Base-by-base conservation (phyloP, 2,888 invertebrate genomes). In the Clivina fossor region DNA sequence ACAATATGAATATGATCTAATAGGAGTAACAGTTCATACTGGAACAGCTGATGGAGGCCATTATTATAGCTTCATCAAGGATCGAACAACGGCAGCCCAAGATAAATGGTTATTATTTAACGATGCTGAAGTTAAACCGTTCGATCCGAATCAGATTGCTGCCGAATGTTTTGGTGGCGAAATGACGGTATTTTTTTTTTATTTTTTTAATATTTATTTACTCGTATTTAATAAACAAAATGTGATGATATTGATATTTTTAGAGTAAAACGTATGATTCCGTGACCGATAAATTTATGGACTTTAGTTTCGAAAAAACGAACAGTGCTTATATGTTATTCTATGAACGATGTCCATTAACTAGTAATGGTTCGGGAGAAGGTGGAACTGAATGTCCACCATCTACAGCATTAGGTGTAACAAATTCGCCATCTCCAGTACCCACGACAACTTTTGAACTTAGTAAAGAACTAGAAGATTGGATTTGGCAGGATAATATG, bases 41-140 rank as follows among this genome's bases (percentile, higher is more conserved):
- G 96, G 96, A n/a, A 96, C 94, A 0, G 96, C 96, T 1, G 96
- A 96, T 72, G 95, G 95, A 49, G 96, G 96, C 0, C 96, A 96
- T 74, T 96, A 96, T 74, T 95, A 95, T 75, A 89, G 90, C 78
- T 96, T 96, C 72, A 96, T 96, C 60, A 84, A 93, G 62, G 95
- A 95, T 75, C 80, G 93, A 28, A 84, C 82, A 61, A 81, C 85
- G 56, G 72, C 77, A 44, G 80, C 80, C 24, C 85, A 87, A 66
- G 94, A 95, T 75, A 91, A 93, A 64, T 95, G 94, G 95, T 85
- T 90, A 67, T 76, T 93, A 30, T 93, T 93, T 73, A 93, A 93
- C 70, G 93, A 93, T 72, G 93, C 93, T 0, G 93, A 93, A 74
- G 93, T 93, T 1, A 95, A 95, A 73, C 89, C 90, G 0, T 96